Evolutionary conservation across 2,888 invertebrate species (phyloP).

Genomic region (Dinocampus coccinellae): DNA sequence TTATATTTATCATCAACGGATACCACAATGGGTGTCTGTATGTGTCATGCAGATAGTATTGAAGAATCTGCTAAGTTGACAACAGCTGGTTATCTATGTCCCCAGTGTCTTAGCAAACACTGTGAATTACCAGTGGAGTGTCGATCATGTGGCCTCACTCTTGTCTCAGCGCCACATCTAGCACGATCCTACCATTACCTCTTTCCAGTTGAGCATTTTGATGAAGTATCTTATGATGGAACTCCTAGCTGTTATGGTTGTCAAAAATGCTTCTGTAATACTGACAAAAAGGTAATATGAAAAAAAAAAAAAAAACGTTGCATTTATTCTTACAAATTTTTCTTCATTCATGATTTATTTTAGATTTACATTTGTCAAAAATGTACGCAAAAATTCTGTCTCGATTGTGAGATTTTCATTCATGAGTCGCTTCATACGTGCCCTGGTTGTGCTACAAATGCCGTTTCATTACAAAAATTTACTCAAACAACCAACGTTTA

Average conservation of each 20-base stretch:
- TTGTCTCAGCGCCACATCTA: slow-evolving; percentile 97
- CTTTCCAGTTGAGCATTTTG: slow-evolving; percentile 90
- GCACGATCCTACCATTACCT: slow-evolving; percentile 98
- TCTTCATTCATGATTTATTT: slow-evolving; percentile 56
- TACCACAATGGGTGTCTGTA: slow-evolving; percentile 87
- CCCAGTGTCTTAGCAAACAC: slow-evolving; percentile 98
- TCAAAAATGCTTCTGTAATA: slow-evolving; percentile 76
- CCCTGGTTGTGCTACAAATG: slow-evolving; percentile 91
- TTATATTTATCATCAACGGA: slow-evolving; percentile 74
- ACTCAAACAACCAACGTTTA: background rate
- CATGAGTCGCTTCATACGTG: slow-evolving; percentile 96
- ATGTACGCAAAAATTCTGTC: slow-evolving; percentile 87
- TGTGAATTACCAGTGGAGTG: slow-evolving; percentile 99
- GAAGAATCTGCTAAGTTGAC: slow-evolving; percentile 78
- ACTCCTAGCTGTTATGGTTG: slow-evolving; percentile 82
- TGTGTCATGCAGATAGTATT: slow-evolving; percentile 89
- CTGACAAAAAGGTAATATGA: slow-evolving; percentile 80
- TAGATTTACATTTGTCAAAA: slow-evolving; percentile 86
- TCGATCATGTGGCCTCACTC: slow-evolving; percentile 92
- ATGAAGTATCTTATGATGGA: slow-evolving; percentile 77
- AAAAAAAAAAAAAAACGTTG: background rate
- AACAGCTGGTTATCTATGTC: slow-evolving; percentile 87
- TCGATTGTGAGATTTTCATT: slow-evolving; percentile 95
- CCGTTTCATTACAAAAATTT: slow-evolving; percentile 68
- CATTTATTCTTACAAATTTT: background rate